Evolutionary conservation across 2,888 invertebrate genomes (phyloP).

Genomic region (Magallana nippona): DNA sequence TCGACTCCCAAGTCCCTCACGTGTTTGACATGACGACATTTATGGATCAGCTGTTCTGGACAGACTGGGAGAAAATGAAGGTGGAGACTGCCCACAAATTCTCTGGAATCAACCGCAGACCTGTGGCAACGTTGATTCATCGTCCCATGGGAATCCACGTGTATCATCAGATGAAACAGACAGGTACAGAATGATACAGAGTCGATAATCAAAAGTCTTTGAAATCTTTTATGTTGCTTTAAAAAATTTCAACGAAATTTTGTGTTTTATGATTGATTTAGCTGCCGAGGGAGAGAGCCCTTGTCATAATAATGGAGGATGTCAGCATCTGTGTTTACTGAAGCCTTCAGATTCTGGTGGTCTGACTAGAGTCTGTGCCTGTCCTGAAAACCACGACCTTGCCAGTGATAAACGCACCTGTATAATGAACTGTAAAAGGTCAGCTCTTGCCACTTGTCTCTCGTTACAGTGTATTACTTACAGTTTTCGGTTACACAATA

Average conservation of each 20-base stretch:
- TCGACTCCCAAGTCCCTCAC: constrained; percentile 83
- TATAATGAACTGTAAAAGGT: constrained; percentile 69
- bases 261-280: background rate
- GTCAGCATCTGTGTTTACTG: constrained; percentile 90
- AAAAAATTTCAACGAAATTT: background rate
- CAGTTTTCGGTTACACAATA: background rate
- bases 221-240: no score
- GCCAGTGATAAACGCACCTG: constrained; percentile 82
- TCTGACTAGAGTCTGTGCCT: constrained; percentile 87
- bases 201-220: no score
- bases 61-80: constrained; percentile 98
- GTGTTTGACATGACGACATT: constrained; percentile 92
- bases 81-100: constrained; percentile 95
- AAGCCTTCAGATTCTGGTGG: constrained; percentile 81
- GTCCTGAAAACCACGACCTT: constrained; percentile 94
- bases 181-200: background rate
- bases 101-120: constrained; percentile 83
- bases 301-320: constrained; percentile 86
- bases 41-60: constrained; percentile 94
- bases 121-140: constrained; percentile 81
- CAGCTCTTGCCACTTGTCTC: constrained; percentile 31
- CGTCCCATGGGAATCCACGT: constrained; percentile 94
- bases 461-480: background rate
- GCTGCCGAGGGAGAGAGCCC: constrained; percentile 78
- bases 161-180: constrained; percentile 89